These are phyloP conservation scores for Perca flavescens DNA, from an alignment of 2,113 vertebrate genomes.

Conservation along the genomic window DNA sequence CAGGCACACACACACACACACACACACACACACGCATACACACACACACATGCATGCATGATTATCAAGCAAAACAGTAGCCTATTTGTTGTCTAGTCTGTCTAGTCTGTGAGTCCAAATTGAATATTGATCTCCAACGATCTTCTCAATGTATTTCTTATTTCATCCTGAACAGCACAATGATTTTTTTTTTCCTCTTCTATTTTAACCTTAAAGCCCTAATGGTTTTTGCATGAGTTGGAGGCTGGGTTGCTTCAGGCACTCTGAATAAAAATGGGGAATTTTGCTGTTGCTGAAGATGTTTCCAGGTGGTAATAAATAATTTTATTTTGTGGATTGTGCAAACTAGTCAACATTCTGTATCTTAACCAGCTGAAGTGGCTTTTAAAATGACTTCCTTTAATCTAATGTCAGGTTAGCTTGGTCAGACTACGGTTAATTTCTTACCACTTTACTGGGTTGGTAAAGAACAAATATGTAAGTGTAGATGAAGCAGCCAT, in stretches of 20 bases:
- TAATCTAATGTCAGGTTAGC: constrained; percentile 2
- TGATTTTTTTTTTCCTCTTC: constrained; percentile 55
- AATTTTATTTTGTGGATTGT: constrained; percentile 39
- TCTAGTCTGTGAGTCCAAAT: constrained; percentile 73
- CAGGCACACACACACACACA: constrained; percentile 23
- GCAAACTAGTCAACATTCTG: constrained; percentile 22
- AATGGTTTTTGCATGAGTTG: constrained; percentile 75
- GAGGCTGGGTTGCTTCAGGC: constrained; percentile 49
- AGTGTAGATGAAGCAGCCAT: background rate
- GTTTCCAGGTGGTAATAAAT: constrained; percentile 38
- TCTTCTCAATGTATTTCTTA: constrained; percentile 76
- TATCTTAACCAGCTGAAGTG: constrained; percentile 23
- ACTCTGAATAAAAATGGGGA: constrained; percentile 44
- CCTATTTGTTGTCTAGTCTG: constrained; percentile 73
- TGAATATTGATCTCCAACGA: constrained; percentile 80
- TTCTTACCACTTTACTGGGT: background rate
- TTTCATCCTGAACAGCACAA: constrained; percentile 67
- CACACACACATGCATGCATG: constrained; percentile 52
- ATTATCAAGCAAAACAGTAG: constrained; percentile 79
- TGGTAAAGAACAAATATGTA: background rate
- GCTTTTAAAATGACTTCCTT: constrained; percentile 20
- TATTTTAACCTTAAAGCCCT: constrained; percentile 65
- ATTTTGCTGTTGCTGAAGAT: constrained; percentile 41
- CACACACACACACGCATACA: constrained; percentile 26
- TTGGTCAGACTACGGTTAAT: background rate